Conservation (phyloP, 2,888 invertebrate species). For the Chirona hameri region DNA sequence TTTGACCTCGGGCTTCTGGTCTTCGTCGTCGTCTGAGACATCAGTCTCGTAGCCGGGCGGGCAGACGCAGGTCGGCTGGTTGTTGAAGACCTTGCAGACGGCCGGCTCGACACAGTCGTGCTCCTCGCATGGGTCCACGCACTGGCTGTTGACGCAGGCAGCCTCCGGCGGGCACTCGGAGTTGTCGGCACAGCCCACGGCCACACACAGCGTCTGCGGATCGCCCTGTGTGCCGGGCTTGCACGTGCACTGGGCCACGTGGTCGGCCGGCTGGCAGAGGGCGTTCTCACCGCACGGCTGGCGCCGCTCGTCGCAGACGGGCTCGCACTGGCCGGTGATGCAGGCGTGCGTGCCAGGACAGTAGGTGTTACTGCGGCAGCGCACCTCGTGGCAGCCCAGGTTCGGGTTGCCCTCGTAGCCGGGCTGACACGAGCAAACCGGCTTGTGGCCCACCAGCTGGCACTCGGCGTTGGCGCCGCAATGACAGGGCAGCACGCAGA, state of each 20-base stretch:
- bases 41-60: slow-evolving; percentile 59
- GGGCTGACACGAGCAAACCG: slow-evolving; percentile 71
- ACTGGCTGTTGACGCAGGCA: slow-evolving; percentile 79
- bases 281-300: slow-evolving; percentile 45
- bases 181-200: slow-evolving; percentile 76
- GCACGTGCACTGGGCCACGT: slow-evolving; percentile 46
- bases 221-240: slow-evolving; percentile 45
- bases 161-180: slow-evolving; percentile 82
- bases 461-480: slow-evolving; percentile 82
- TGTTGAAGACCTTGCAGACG: slow-evolving; percentile 74
- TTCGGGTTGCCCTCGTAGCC: slow-evolving; percentile 75
- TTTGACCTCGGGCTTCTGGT: slow-evolving; percentile 46
- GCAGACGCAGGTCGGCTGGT: slow-evolving; percentile 78
- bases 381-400: slow-evolving; percentile 38
- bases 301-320: slow-evolving; percentile 40
- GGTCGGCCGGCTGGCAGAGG: slow-evolving; percentile 43
- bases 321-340: slow-evolving; percentile 42
- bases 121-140: slow-evolving; percentile 76
- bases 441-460: slow-evolving; percentile 58
- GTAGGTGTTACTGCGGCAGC: slow-evolving; percentile 43
- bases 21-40: too few species aligned
- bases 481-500: slow-evolving; percentile 80
- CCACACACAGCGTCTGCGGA: slow-evolving; percentile 45
- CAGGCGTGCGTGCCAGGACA: slow-evolving; percentile 45
- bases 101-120: slow-evolving; percentile 73